phyloP scores from a whole-genome alignment of 2,797 vertebrate genomes.

The Eulemur coronatus region DNA sequence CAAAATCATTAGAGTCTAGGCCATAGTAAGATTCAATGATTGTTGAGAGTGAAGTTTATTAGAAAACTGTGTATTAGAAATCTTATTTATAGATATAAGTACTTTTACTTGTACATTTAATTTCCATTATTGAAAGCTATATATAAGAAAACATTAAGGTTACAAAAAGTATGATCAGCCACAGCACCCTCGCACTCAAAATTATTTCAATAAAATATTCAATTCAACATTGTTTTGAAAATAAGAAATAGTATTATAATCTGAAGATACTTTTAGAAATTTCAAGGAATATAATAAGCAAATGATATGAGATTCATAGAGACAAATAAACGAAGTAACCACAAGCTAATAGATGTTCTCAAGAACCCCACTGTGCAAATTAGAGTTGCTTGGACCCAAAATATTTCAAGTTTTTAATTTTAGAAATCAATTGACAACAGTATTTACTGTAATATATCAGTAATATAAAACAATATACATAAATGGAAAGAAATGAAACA shows the following conservation, averaged over 20 bases:
- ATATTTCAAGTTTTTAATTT: background rate
- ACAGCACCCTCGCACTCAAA: background rate
- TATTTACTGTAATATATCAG: background rate
- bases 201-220: background rate
- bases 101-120: background rate
- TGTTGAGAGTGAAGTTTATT: background rate
- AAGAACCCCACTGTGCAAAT: background rate
- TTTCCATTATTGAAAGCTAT: background rate
- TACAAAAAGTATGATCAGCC: background rate
- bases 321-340: background rate
- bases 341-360: background rate
- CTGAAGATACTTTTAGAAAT: background rate
- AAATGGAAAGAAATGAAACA: background rate
- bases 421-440: background rate
- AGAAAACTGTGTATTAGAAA: background rate
- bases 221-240: background rate
- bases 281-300: background rate
- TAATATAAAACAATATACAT: background rate
- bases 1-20: background rate
- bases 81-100: background rate
- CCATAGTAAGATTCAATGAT: background rate
- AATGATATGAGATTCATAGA: background rate
- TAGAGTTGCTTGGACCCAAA: background rate
- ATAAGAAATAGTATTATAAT: background rate
- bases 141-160: background rate